Percentiles rank a stretch among this genome's conserved stretches.
phyloP scores from a whole-genome alignment of 1,140 invertebrate genomes.

The Holcopasites calliopsidis region DNA sequence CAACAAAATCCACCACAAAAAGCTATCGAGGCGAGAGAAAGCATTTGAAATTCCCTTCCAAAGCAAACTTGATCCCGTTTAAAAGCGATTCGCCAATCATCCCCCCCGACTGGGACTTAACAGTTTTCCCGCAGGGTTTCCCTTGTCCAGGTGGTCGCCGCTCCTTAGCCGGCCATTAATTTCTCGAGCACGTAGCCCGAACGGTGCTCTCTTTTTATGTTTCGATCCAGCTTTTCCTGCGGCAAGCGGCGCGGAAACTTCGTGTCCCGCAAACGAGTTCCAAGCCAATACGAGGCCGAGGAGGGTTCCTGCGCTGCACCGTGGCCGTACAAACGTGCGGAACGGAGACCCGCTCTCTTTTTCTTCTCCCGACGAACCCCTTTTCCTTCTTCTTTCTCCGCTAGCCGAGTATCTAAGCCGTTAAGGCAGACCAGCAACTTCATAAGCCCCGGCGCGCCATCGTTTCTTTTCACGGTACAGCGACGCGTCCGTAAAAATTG shows the following conservation, averaged over 20 bases:
- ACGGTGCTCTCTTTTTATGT: conserved; percentile 13
- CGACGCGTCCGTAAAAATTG: not conserved
- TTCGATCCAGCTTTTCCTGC: conserved; percentile 15
- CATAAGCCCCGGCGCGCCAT: conserved; percentile 22
- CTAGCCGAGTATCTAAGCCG: not conserved
- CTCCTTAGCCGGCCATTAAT: conserved; percentile 24
- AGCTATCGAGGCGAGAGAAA: no score
- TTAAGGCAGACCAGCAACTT: conserved; percentile 17
- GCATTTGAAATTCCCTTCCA: not conserved
- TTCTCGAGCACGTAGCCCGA: conserved; percentile 24
- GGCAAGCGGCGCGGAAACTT: conserved; percentile 35
- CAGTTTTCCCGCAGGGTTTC: not conserved
- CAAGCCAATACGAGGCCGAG: conserved; percentile 33
- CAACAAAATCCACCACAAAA: no score
- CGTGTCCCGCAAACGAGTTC: conserved; percentile 46
- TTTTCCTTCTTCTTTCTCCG: not conserved
- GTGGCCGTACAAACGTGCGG: conserved; percentile 33
- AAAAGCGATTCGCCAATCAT: conserved; percentile 5
- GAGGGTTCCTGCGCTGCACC: not conserved
- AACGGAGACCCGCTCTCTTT: conserved; percentile 21
- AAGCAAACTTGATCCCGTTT: not conserved
- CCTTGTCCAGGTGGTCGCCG: not conserved
- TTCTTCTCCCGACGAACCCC: not conserved
- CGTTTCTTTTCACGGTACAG: not conserved
- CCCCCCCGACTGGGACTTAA: not conserved